Evolutionary conservation across 2,113 vertebrate species (phyloP).

Genomic region (Hippocampus barbouri): DNA sequence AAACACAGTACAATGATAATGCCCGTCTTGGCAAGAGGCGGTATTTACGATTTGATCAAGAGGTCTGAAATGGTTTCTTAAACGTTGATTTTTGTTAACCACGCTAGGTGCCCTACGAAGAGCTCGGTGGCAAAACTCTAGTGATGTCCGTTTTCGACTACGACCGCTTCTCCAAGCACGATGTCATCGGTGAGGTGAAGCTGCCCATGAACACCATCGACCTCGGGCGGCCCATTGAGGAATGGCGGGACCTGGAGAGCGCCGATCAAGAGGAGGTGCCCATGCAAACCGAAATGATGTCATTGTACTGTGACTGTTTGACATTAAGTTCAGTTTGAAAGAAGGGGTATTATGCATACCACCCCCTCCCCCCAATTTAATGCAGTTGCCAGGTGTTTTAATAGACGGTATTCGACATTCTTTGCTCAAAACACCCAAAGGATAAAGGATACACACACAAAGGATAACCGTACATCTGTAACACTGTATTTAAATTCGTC

Average conservation of each 20-base stretch:
- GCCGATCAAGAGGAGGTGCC: conserved; percentile 96
- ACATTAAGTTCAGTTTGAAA: not conserved
- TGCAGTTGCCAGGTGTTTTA: not conserved
- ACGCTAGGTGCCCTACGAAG: conserved; percentile 88
- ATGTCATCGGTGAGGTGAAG: conserved; percentile 94
- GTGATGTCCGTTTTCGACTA: conserved; percentile 96
- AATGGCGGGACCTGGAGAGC: conserved; percentile 92
- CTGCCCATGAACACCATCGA: conserved; percentile 95
- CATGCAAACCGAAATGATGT: not conserved
- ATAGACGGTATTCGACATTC: no score
- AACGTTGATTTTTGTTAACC: not conserved
- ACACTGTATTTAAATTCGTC: no score
- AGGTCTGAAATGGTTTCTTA: not conserved
- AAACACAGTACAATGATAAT: not conserved
- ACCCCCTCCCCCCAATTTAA: not conserved
- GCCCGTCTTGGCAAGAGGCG: not conserved
- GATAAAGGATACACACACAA: not conserved
- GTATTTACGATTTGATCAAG: not conserved
- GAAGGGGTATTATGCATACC: not conserved
- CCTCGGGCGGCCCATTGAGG: conserved; percentile 91
- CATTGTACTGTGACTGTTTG: not conserved
- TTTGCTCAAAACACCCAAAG: not conserved
- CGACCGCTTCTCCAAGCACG: conserved; percentile 96
- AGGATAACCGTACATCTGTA: no score
- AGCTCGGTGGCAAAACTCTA: conserved; percentile 92